These are phyloP conservation scores for Trissolcus brochymenae DNA, from an alignment of 2,888 invertebrate genomes.

Conservation along the genomic window DNA sequence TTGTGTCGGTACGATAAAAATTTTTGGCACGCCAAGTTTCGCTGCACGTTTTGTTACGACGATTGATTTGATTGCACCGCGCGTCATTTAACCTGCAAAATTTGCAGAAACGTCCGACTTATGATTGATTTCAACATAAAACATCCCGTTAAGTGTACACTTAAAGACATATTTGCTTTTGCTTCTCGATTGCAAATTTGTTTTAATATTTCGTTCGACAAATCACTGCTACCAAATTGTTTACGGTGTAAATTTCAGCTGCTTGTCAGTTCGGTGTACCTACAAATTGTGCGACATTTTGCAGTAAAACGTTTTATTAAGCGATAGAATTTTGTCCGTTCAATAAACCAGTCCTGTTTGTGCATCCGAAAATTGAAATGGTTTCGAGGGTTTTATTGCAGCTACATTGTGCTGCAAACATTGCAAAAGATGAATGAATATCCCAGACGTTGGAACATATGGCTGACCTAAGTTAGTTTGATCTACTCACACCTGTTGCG, in stretches of 20 bases:
- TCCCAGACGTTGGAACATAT: conserved; percentile 30
- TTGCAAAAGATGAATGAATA: conserved; percentile 37
- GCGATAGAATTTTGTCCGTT: no score
- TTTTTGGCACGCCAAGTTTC: conserved; percentile 50
- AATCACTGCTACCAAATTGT: no score
- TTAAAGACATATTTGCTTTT: no score
- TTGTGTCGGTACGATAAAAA: conserved; percentile 37
- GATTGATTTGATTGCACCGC: conserved; percentile 50
- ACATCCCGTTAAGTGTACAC: neutral
- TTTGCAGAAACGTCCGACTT: neutral
- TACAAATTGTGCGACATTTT: no score
- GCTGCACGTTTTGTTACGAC: conserved; percentile 47
- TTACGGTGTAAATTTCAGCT: no score
- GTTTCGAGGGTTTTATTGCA: no score
- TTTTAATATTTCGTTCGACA: no score
- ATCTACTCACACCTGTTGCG: conserved; percentile 32
- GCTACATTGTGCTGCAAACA: conserved; percentile 6
- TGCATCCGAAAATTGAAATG: no score
- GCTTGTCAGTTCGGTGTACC: no score
- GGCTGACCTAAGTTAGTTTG: conserved; percentile 34
- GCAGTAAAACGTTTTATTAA: no score
- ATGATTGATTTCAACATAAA: conserved; percentile 3
- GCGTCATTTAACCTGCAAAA: conserved; percentile 42
- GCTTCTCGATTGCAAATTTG: no score
- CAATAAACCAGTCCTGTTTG: no score